Base-by-base conservation (phyloP, 53 echinoderm and acorn worm species). In the Patiria pectinifera region DNA sequence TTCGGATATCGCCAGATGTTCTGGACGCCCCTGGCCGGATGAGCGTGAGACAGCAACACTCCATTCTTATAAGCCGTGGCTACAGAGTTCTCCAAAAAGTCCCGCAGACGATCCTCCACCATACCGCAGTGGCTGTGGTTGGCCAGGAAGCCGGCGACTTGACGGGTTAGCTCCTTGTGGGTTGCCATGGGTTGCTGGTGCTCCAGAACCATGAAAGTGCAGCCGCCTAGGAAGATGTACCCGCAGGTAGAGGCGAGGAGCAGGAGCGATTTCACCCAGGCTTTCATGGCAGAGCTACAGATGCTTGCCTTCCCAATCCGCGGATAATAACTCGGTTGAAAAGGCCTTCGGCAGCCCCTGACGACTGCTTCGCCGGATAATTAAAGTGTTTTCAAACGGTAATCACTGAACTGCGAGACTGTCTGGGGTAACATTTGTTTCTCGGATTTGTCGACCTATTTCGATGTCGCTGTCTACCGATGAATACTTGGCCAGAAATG, bases 151-250 rank as follows among this genome's bases (percentile, higher is more conserved):
- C 21, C 23, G 15, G 8, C 11, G 1, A 76, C 4, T 14, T 13
- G 43, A 23, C 22, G 53, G 25, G 21, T 21, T 4, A 87, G 59
- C 15, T 60, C 22, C 25, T 16, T 58, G 4, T 25, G 14, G 15
- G 59, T 76, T 6, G 58, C 5, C 11, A 2, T 22, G 13, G 87
- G 5, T 13, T 74, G 23, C 22, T 25, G 25, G 1, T 23, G 13
- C 76, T 87, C 87, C 1, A 87, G 6, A 2, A 25, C 76, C 23
- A 87, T 76, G 87, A 87, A 87, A 5, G 16, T 47, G 11, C 75
- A 8, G 35, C 48, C 87, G 7, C 87, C 87, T 3, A 87, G 75
- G 16, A 45, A 48, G 25, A 87, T 13, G 76, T 87, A 87, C 13
- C 21, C 21, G 14, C 48, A 49, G 15, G 45, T 9, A 59, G 23